Percentiles rank a stretch among this genome's conserved stretches.
Conservation (phyloP, 2,797 vertebrate genomes). For the Loriculus beryllinus region DNA sequence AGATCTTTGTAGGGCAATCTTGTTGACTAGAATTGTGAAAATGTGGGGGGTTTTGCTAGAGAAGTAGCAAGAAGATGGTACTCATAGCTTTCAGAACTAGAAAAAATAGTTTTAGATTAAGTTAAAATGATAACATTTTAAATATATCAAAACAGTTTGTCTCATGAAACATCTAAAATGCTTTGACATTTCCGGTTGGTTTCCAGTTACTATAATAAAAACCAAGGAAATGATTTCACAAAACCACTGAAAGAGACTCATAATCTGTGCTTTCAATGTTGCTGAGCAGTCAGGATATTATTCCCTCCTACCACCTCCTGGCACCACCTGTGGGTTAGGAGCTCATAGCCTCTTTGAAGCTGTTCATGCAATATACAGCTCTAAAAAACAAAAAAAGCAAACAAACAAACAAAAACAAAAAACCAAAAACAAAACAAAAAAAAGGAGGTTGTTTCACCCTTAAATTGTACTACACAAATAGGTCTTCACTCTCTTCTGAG, state of each 20-base stretch:
- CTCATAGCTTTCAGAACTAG: neutral
- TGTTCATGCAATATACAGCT: neutral
- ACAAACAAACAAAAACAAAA: neutral
- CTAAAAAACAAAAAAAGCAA: neutral
- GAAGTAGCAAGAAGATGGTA: neutral
- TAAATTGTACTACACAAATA: neutral
- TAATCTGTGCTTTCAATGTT: neutral
- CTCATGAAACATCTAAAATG: neutral
- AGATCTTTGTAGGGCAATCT: neutral
- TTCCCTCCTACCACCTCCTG: neutral
- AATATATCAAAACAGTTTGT: neutral
- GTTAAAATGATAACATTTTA: neutral
- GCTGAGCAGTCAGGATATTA: neutral
- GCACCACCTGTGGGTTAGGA: neutral
- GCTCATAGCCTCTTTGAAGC: neutral
- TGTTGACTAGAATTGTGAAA: neutral
- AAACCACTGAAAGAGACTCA: neutral
- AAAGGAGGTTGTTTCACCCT: neutral
- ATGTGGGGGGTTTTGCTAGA: neutral
- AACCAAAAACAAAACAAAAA: too few relatives aligned
- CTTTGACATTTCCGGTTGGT: neutral
- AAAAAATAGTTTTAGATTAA: neutral
- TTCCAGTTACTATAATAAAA: neutral
- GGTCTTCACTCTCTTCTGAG: neutral
- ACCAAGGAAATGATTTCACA: constrained; percentile 6